Percentiles rank a stretch among this genome's conserved stretches.
Evolutionary conservation across 2,797 vertebrate species (phyloP).

Genomic region (Sebastes wilsoni): DNA sequence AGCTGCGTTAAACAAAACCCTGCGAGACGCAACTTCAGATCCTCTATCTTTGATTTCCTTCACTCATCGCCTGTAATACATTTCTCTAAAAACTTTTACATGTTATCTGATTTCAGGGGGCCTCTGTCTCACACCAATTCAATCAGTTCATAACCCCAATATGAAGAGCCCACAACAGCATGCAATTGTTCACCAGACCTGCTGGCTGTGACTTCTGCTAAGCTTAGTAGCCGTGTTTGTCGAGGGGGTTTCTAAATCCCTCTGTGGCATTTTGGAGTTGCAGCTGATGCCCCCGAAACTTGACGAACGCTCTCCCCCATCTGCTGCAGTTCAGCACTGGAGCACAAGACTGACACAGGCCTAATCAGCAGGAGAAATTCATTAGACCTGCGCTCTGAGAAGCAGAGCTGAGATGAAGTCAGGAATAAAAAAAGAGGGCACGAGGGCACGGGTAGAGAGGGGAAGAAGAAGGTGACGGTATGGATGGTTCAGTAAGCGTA

Average conservation of each 20-base stretch:
- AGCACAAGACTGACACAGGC: slow-evolving; percentile 47
- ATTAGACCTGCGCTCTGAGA: slow-evolving; percentile 57
- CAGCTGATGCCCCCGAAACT: slow-evolving; percentile 67
- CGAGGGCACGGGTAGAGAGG: background rate
- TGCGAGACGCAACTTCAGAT: slow-evolving; percentile 10
- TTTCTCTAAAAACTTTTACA: background rate
- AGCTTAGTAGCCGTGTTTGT: slow-evolving; percentile 57
- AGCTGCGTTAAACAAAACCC: slow-evolving; percentile 11
- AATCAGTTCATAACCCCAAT: background rate
- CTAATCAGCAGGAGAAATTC: slow-evolving; percentile 70
- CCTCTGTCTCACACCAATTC: background rate
- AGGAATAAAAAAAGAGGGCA: slow-evolving; percentile 8
- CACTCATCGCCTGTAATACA: background rate
- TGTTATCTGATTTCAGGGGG: background rate
- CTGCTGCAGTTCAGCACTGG: slow-evolving; percentile 53
- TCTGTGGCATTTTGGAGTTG: slow-evolving; percentile 62
- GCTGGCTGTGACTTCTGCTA: slow-evolving; percentile 48
- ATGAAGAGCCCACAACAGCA: slow-evolving; percentile 7
- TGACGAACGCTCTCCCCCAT: slow-evolving; percentile 70
- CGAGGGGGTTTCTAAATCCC: slow-evolving; percentile 61
- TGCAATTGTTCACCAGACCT: slow-evolving; percentile 31
- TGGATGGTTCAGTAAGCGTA: slow-evolving; percentile 34
- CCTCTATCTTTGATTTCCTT: slow-evolving; percentile 17
- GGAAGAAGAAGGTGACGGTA: slow-evolving; percentile 20
- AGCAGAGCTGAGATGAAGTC: slow-evolving; percentile 18